phyloP scores from a whole-genome alignment of 2,888 invertebrate species.

The Colostygia pectinataria region DNA sequence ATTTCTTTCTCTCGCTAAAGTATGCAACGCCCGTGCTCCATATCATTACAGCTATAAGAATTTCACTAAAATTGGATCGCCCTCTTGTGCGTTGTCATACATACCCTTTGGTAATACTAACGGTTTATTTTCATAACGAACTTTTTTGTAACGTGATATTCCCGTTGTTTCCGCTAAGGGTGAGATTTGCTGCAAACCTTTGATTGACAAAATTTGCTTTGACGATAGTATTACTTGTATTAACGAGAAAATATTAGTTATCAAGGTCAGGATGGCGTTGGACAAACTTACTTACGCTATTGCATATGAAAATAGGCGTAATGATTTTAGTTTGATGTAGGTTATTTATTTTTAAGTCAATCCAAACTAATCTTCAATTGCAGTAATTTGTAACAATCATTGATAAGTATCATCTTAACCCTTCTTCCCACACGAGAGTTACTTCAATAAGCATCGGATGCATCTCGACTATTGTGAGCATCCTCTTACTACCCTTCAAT shows the following conservation, averaged over 20 bases:
- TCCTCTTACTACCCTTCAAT: slow-evolving; percentile 68
- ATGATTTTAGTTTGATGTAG: slow-evolving; percentile 21
- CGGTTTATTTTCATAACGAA: slow-evolving; percentile 81
- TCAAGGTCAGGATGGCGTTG: slow-evolving; percentile 27
- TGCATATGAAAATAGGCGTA: too few relatives aligned
- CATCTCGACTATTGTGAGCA: slow-evolving; percentile 65
- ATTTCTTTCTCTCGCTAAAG: slow-evolving; percentile 76
- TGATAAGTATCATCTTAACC: slow-evolving; percentile 79
- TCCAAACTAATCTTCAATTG: slow-evolving; percentile 55
- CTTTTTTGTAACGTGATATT: slow-evolving; percentile 80
- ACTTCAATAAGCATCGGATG: slow-evolving; percentile 69
- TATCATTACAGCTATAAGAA: slow-evolving; percentile 75
- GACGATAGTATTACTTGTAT: slow-evolving; percentile 59
- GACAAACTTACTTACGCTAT: background rate
- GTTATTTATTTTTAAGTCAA: slow-evolving; percentile 21
- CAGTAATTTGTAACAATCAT: slow-evolving; percentile 79
- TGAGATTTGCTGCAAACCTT: slow-evolving; percentile 64
- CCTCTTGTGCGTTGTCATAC: slow-evolving; percentile 74
- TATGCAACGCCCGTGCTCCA: slow-evolving; percentile 80
- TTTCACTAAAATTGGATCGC: slow-evolving; percentile 79
- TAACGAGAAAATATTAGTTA: slow-evolving; percentile 46
- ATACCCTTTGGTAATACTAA: slow-evolving; percentile 80
- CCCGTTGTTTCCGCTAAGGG: slow-evolving; percentile 77
- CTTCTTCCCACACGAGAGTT: slow-evolving; percentile 76
- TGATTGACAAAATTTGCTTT: slow-evolving; percentile 66